Conservation (phyloP, 2,888 invertebrate genomes). For the Steinernema scapterisci region DNA sequence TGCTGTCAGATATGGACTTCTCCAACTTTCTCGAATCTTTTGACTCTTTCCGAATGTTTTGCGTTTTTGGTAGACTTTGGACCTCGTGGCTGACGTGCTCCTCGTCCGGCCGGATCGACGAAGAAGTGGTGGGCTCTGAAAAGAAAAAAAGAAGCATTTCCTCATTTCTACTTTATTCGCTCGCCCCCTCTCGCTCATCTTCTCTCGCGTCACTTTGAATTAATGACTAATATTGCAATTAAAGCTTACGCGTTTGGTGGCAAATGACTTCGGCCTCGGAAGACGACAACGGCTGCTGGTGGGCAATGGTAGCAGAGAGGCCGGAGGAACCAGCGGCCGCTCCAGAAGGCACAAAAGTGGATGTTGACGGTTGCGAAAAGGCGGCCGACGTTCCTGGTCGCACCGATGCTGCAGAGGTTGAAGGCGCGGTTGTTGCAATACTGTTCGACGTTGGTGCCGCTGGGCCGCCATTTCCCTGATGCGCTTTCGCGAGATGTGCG, state of each 20-base stretch:
- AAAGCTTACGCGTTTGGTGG: constrained; percentile 13
- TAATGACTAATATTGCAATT: neutral
- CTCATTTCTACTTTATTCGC: neutral
- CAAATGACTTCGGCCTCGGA: constrained; percentile 6
- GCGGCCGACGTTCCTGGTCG: neutral
- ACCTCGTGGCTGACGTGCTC: neutral
- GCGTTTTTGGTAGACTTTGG: neutral
- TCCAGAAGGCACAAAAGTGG: neutral
- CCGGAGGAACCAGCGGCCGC: neutral
- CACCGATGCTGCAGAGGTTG: neutral
- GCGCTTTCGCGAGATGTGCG: constrained; percentile 23
- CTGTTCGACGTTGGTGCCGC: constrained; percentile 43
- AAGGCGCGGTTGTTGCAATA: constrained; percentile 35
- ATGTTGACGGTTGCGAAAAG: neutral
- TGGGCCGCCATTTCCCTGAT: constrained; percentile 17
- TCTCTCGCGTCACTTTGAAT: neutral
- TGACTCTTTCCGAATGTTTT: neutral
- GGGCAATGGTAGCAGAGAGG: too few species aligned
- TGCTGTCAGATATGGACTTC: constrained; percentile 11
- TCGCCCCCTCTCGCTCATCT: constrained; percentile 18
- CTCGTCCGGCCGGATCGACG: constrained; percentile 24
- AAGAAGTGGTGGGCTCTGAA: constrained; percentile 33
- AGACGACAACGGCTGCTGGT: too few species aligned
- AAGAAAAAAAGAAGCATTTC: constrained; percentile 24
- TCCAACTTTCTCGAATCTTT: constrained; percentile 19